A percentile compares a stretch with the other conserved stretches of the same genome.
phyloP scores from a whole-genome alignment of 1,140 invertebrate species.

The Microplitis mediator region DNA sequence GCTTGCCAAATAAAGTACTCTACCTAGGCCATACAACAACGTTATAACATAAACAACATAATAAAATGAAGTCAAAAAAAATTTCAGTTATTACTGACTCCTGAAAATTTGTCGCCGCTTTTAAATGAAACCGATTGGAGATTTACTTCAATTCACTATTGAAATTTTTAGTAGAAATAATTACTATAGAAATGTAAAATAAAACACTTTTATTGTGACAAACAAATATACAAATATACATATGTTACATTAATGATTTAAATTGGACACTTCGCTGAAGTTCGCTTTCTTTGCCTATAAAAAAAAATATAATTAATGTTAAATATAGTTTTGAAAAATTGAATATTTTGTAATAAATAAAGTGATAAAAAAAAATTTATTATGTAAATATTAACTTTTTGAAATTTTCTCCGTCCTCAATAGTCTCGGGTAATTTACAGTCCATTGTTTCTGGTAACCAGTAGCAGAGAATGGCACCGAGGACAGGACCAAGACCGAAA shows the following conservation, averaged over 20 bases:
- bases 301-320: neutral
- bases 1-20: slow-evolving; percentile 54
- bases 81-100: no score
- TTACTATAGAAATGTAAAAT: no score
- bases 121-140: no score
- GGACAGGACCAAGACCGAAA: slow-evolving; percentile 63
- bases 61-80: no score
- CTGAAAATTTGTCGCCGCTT: no score
- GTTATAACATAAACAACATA: no score
- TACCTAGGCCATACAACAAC: slow-evolving; percentile 48
- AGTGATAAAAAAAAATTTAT: neutral
- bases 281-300: neutral
- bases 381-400: slow-evolving; percentile 48
- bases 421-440: slow-evolving; percentile 67
- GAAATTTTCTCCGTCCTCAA: slow-evolving; percentile 66
- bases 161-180: no score
- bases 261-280: neutral
- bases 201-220: no score
- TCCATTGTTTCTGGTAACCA: slow-evolving; percentile 68
- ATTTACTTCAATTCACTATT: no score
- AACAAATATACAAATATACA: no score
- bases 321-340: neutral
- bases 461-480: slow-evolving; percentile 63
- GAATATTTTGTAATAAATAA: neutral
- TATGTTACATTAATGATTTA: neutral